These are phyloP conservation scores for Parochlus steinenii DNA, from an alignment of 2,888 invertebrate species.

Conservation along the genomic window DNA sequence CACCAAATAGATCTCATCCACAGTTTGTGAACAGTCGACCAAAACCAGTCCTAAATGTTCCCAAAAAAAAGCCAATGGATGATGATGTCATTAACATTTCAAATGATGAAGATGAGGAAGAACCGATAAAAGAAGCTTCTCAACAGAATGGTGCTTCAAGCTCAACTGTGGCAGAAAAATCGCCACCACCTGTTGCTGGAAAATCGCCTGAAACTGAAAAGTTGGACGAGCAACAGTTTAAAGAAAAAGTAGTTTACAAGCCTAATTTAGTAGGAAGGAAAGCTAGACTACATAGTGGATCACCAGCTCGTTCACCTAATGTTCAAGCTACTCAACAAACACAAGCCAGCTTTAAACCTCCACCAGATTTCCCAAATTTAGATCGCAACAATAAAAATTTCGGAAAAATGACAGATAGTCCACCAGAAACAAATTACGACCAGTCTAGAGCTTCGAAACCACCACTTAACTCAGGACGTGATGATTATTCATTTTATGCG, in stretches of 20 bases:
- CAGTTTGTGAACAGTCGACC: conserved; percentile 14
- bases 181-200: conserved; percentile 12
- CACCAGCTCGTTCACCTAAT: too few relatives aligned
- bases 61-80: conserved; percentile 2
- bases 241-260: conserved; percentile 18
- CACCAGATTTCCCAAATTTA: too few relatives aligned
- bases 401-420: too few relatives aligned
- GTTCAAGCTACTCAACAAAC: too few relatives aligned
- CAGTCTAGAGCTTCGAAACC: too few relatives aligned
- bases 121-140: too few relatives aligned
- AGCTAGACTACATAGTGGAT: conserved; percentile 28
- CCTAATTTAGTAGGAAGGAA: conserved; percentile 21
- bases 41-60: conserved; percentile 1
- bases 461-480: too few relatives aligned
- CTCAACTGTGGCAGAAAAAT: conserved; percentile 7
- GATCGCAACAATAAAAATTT: too few relatives aligned
- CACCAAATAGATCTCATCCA: conserved; percentile 12
- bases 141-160: too few relatives aligned
- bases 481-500: too few relatives aligned
- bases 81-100: conserved; percentile 13
- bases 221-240: conserved; percentile 15
- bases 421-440: too few relatives aligned
- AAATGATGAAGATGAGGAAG: conserved; percentile 11
- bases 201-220: conserved; percentile 13
- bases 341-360: too few relatives aligned